These are phyloP conservation scores for Tanytarsus gracilentus DNA, from an alignment of 2,888 invertebrate genomes.

Conservation along the genomic window DNA sequence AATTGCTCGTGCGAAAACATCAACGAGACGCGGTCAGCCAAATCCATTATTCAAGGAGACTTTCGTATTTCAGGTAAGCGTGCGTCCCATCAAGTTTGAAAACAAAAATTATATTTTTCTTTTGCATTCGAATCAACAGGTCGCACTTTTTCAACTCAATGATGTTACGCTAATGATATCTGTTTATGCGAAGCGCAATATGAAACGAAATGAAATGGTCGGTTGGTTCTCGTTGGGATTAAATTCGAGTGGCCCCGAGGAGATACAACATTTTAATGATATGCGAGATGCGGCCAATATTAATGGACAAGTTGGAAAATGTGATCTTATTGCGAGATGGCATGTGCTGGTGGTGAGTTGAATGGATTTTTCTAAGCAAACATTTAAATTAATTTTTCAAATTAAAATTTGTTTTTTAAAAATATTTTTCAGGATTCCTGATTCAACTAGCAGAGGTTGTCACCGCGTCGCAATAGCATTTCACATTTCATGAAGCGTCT, in stretches of 20 bases:
- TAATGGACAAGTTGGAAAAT: slow-evolving; percentile 44
- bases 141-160: slow-evolving; percentile 86
- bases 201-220: slow-evolving; percentile 91
- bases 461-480: slow-evolving; percentile 32
- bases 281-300: slow-evolving; percentile 64
- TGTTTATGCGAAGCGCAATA: slow-evolving; percentile 85
- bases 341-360: slow-evolving; percentile 66
- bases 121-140: slow-evolving; percentile 46
- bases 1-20: slow-evolving; percentile 86
- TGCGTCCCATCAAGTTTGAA: no score
- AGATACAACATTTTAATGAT: slow-evolving; percentile 87
- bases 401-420: not conserved
- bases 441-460: slow-evolving; percentile 46
- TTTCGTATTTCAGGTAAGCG: slow-evolving; percentile 81
- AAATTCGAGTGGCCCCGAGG: slow-evolving; percentile 86
- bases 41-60: slow-evolving; percentile 94
- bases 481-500: slow-evolving; percentile 21
- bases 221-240: slow-evolving; percentile 93
- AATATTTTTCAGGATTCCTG: slow-evolving; percentile 49
- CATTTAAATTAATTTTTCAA: not conserved
- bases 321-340: slow-evolving; percentile 89
- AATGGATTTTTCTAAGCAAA: no score
- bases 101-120: not conserved
- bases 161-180: slow-evolving; percentile 93
- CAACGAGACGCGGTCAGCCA: slow-evolving; percentile 83